These are phyloP conservation scores for Tachina fera DNA, from an alignment of 2,888 invertebrate species.

Conservation along the genomic window DNA sequence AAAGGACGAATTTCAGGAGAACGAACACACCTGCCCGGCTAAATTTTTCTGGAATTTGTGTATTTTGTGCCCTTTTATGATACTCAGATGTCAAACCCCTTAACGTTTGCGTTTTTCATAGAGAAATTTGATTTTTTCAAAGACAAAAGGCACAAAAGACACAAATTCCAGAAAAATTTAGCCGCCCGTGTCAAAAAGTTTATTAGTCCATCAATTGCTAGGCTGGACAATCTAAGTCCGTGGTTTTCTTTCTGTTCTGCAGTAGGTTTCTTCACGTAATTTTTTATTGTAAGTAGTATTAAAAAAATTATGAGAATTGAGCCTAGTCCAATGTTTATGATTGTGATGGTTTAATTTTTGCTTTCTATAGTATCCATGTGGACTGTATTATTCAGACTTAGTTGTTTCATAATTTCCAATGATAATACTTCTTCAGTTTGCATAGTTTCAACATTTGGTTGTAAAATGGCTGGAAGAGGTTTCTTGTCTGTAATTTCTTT, in stretches of 20 bases:
- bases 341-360: conserved; percentile 4
- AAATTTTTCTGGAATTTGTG: too few species aligned
- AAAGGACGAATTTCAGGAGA: too few species aligned
- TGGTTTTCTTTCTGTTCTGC: neutral
- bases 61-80: too few species aligned
- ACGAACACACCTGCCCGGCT: too few species aligned
- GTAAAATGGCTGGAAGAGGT: neutral
- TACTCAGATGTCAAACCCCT: too few species aligned
- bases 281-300: neutral
- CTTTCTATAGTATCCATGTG: conserved; percentile 5
- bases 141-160: too few species aligned
- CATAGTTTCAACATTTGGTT: neutral
- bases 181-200: neutral
- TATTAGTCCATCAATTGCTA: neutral
- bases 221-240: conserved; percentile 6
- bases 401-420: conserved; percentile 10
- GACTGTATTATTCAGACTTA: neutral
- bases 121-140: too few species aligned
- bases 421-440: conserved; percentile 4
- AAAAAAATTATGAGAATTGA: conserved; percentile 5
- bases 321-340: neutral
- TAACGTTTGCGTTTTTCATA: too few species aligned
- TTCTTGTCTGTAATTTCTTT: neutral
- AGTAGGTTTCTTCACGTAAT: neutral
- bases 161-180: too few species aligned